phyloP scores from a whole-genome alignment of 2,113 vertebrate genomes.

The Rostratula benghalensis region DNA sequence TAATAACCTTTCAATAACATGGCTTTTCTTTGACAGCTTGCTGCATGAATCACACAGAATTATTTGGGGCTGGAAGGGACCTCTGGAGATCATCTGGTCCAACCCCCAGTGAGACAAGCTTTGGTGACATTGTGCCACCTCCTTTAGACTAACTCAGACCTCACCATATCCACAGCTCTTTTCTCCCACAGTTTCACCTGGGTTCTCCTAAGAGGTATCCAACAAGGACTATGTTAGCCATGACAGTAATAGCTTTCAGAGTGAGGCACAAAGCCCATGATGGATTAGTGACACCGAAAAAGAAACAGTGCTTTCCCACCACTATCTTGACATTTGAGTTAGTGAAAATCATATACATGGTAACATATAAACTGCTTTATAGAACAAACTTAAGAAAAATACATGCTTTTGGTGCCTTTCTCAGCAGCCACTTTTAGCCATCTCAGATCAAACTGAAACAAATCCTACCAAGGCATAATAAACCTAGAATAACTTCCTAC shows the following conservation, averaged over 20 bases:
- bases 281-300: background rate
- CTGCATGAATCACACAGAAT: background rate
- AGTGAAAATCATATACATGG: background rate
- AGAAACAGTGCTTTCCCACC: background rate
- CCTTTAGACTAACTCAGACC: background rate
- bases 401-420: background rate
- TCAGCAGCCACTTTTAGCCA: background rate
- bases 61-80: too few relatives aligned
- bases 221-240: background rate
- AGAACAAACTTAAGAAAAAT: background rate
- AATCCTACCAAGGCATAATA: background rate
- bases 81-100: too few relatives aligned
- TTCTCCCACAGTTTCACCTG: background rate
- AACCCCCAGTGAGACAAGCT: background rate
- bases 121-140: background rate
- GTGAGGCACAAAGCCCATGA: background rate
- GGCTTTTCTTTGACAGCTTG: background rate
- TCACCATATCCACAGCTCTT: background rate
- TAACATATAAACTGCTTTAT: background rate
- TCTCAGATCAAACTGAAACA: background rate
- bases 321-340: background rate
- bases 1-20: background rate
- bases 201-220: background rate
- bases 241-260: background rate
- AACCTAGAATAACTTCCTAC: background rate